Percentiles rank a stretch among this genome's conserved stretches.
Conservation (phyloP, 2,113 vertebrate species). For the Monopterus albus region DNA sequence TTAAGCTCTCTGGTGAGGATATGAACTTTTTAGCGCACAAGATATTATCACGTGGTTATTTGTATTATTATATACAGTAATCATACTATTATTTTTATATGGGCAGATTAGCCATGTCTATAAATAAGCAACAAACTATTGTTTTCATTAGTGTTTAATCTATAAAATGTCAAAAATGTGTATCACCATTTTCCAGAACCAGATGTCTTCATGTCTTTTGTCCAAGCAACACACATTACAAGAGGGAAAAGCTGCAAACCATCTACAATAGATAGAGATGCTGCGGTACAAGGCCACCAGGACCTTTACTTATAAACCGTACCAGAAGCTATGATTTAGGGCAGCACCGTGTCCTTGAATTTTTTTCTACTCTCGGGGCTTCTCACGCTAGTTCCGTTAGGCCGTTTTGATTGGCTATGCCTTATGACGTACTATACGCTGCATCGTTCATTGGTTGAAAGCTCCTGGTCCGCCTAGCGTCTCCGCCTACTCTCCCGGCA, state of each 20-base stretch:
- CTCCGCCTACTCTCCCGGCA: conserved; percentile 49
- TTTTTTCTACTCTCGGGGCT: background rate
- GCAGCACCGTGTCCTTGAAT: conserved; percentile 63
- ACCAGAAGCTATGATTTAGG: too few relatives aligned
- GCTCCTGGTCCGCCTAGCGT: accelerated
- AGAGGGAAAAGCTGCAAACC: too few relatives aligned
- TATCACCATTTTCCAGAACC: background rate
- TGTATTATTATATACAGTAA: background rate
- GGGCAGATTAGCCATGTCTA: too few relatives aligned
- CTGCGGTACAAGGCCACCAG: too few relatives aligned
- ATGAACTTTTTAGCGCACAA: conserved; percentile 31
- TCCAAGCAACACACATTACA: too few relatives aligned
- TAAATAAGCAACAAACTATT: background rate
- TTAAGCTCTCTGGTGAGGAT: background rate
- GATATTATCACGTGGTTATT: background rate
- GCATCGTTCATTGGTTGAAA: conserved; percentile 56
- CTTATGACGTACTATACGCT: background rate
- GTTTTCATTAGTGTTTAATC: too few relatives aligned
- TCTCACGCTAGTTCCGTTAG: conserved; percentile 2
- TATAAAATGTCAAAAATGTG: background rate
- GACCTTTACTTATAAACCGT: too few relatives aligned
- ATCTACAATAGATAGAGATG: too few relatives aligned
- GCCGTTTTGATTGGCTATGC: conserved; percentile 55
- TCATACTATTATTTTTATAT: too few relatives aligned
- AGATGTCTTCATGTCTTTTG: too few relatives aligned